These are phyloP conservation scores for Actenoides hombroni DNA, from an alignment of 2,113 vertebrate genomes.

Conservation along the genomic window DNA sequence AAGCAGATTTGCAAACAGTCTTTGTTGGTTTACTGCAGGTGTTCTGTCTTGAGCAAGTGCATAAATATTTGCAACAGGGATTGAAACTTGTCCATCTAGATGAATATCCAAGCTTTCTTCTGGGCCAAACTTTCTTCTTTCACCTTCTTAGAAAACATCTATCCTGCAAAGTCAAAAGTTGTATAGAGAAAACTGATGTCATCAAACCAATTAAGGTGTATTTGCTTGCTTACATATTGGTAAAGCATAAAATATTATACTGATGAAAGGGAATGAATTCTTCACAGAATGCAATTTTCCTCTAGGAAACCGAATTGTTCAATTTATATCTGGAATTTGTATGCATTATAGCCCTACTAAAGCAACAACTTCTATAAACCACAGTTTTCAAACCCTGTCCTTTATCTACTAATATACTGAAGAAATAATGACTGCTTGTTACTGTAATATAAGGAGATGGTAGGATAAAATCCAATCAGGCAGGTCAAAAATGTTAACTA, in stretches of 20 bases:
- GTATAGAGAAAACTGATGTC: background rate
- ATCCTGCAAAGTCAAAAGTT: background rate
- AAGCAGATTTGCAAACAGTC: background rate
- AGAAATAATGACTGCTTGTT: background rate
- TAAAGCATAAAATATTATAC: background rate
- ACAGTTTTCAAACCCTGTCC: background rate
- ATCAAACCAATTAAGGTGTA: background rate
- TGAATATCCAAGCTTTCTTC: background rate
- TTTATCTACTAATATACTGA: background rate
- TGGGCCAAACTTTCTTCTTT: background rate
- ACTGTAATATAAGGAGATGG: background rate
- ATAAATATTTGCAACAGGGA: background rate
- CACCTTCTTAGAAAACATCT: background rate
- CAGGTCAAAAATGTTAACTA: background rate
- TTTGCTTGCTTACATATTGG: background rate
- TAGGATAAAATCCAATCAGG: background rate
- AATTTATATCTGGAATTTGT: background rate
- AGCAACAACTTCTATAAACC: background rate
- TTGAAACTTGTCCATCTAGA: background rate
- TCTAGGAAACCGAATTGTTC: background rate
- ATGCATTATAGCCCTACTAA: background rate
- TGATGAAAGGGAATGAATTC: background rate
- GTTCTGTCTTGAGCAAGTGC: background rate
- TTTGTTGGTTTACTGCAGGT: background rate
- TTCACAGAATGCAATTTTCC: background rate